phyloP scores from a whole-genome alignment of 2,113 vertebrate species.

The Trinectes maculatus region DNA sequence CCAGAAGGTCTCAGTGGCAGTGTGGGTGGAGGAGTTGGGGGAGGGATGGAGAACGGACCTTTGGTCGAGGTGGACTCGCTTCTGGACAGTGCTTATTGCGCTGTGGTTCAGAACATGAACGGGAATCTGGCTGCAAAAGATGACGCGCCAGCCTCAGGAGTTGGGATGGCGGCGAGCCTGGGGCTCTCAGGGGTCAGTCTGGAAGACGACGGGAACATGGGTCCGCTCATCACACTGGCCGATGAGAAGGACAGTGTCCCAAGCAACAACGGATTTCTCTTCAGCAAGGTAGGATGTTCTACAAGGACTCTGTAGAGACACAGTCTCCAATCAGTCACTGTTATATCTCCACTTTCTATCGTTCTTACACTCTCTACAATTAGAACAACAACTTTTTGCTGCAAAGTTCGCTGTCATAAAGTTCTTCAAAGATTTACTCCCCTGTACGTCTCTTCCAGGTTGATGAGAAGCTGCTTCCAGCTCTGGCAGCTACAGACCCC shows the following conservation, averaged over 20 bases:
- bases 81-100: constrained; percentile 94
- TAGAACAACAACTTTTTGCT: not conserved
- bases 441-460: constrained; percentile 59
- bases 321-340: not conserved
- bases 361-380: no score
- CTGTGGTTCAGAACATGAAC: constrained; percentile 96
- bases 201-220: constrained; percentile 89
- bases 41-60: constrained; percentile 90
- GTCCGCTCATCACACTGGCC: constrained; percentile 94
- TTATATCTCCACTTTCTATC: not conserved
- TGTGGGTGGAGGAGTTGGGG: constrained; percentile 84
- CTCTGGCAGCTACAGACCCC: constrained; percentile 89
- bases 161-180: constrained; percentile 55
- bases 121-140: constrained; percentile 88
- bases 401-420: not conserved
- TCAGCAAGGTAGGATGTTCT: constrained; percentile 87
- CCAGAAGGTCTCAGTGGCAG: constrained; percentile 92
- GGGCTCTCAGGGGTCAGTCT: constrained; percentile 68
- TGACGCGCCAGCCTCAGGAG: constrained; percentile 73
- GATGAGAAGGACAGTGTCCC: constrained; percentile 96
- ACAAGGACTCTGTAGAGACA: not conserved
- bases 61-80: constrained; percentile 96
- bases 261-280: constrained; percentile 92
- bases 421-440: not conserved
- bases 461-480: constrained; percentile 95